These are phyloP conservation scores for Neotragus moschatus DNA, from an alignment of 2,113 vertebrate species.

Conservation along the genomic window DNA sequence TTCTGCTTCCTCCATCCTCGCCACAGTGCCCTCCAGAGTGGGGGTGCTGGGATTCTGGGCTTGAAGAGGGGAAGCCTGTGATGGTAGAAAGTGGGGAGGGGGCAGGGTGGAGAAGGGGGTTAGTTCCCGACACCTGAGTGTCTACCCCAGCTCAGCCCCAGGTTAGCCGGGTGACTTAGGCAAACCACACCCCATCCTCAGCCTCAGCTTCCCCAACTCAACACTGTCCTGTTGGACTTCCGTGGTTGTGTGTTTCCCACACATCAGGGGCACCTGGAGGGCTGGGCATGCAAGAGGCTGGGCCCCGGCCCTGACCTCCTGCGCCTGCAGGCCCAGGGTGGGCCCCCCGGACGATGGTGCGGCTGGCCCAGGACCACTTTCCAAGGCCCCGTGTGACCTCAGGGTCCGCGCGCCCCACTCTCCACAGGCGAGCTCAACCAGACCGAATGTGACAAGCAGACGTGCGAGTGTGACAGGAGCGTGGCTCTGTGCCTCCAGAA, in stretches of 20 bases:
- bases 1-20: background rate
- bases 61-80: background rate
- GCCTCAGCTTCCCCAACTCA: background rate
- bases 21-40: background rate
- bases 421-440: conserved; percentile 51
- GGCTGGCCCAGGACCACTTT: rapidly evolving
- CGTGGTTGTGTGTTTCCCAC: rapidly evolving
- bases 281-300: background rate
- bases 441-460: conserved; percentile 57
- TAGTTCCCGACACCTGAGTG: background rate
- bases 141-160: background rate
- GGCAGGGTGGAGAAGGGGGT: background rate
- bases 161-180: background rate
- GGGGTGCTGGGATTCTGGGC: background rate
- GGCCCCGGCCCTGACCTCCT: background rate
- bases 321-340: background rate
- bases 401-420: rapidly evolving
- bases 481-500: conserved; percentile 51
- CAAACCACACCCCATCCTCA: rapidly evolving
- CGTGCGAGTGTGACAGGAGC: conserved; percentile 53
- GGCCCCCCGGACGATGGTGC: rapidly evolving
- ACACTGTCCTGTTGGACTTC: background rate
- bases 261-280: background rate
- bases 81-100: background rate
- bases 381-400: background rate